phyloP scores from a whole-genome alignment of 2,113 vertebrate species.

The Leptosomus discolor region DNA sequence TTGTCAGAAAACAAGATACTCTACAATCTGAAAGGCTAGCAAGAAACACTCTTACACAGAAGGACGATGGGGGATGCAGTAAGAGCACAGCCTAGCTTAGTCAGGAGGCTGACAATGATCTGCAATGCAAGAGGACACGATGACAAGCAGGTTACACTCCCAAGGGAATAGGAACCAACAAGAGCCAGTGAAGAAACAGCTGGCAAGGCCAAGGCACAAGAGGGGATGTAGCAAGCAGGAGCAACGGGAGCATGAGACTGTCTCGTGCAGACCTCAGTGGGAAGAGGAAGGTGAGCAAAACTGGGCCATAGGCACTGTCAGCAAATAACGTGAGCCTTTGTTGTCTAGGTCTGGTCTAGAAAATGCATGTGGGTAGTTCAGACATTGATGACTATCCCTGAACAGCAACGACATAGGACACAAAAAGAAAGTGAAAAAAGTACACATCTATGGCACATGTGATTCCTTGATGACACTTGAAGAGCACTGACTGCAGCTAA shows the following conservation, averaged over 20 bases:
- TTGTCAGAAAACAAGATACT: background rate
- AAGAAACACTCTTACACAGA: background rate
- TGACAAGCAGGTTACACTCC: background rate
- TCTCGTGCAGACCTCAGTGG: background rate
- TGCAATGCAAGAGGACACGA: background rate
- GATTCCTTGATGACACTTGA: background rate
- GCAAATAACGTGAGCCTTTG: background rate
- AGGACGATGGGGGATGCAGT: background rate
- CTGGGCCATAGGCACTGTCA: background rate
- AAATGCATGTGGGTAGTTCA: background rate
- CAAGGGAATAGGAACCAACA: background rate
- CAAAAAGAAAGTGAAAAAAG: background rate
- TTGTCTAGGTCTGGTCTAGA: background rate
- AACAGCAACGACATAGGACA: background rate
- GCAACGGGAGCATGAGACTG: background rate
- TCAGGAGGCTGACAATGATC: background rate
- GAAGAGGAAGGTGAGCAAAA: background rate
- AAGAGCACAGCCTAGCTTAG: background rate
- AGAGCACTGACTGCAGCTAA: background rate
- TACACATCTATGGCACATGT: accelerated
- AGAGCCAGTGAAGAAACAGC: background rate
- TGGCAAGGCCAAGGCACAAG: background rate
- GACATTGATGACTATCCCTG: too few species aligned
- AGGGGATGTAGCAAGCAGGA: background rate
- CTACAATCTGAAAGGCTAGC: background rate